A percentile compares a stretch with the other conserved stretches of the same genome.
These are phyloP conservation scores for Bovichtus variegatus DNA, from an alignment of 2,797 vertebrate genomes.

Conservation along the genomic window DNA sequence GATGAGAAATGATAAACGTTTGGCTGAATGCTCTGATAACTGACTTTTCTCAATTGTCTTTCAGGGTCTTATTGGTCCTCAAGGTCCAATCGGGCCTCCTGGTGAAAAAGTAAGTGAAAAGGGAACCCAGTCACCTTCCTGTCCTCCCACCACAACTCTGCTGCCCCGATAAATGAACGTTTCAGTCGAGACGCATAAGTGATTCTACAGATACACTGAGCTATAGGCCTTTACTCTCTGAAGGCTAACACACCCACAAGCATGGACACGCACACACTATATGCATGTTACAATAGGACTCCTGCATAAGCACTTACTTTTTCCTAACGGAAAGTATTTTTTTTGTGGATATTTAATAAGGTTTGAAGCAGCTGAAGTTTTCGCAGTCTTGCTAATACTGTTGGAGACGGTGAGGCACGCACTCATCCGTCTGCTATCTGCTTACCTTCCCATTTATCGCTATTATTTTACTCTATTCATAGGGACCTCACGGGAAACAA, in stretches of 20 bases:
- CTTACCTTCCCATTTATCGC: conserved; percentile 27
- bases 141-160: conserved; percentile 36
- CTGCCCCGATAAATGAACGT: conserved; percentile 63
- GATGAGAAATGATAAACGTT: not conserved
- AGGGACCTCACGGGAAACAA: conserved; percentile 95
- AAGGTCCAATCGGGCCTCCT: conserved; percentile 97
- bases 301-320: conserved; percentile 49
- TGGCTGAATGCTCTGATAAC: conserved; percentile 5
- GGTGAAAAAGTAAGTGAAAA: conserved; percentile 96
- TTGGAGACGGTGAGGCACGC: not conserved
- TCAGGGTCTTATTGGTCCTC: conserved; percentile 96
- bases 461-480: conserved; percentile 45
- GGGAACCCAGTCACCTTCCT: conserved; percentile 8
- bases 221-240: conserved; percentile 53
- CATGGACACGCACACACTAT: conserved; percentile 9
- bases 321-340: conserved; percentile 31
- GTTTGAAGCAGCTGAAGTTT: conserved; percentile 23
- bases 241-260: conserved; percentile 41
- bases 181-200: conserved; percentile 72
- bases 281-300: conserved; percentile 30
- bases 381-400: not conserved
- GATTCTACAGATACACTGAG: conserved; percentile 78
- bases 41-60: conserved; percentile 69
- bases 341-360: conserved; percentile 46
- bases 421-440: conserved; percentile 9